Percentiles rank a stretch among this genome's conserved stretches.
Evolutionary conservation across 2,888 invertebrate genomes (phyloP).

Genomic region (Lasius fuliginosus): DNA sequence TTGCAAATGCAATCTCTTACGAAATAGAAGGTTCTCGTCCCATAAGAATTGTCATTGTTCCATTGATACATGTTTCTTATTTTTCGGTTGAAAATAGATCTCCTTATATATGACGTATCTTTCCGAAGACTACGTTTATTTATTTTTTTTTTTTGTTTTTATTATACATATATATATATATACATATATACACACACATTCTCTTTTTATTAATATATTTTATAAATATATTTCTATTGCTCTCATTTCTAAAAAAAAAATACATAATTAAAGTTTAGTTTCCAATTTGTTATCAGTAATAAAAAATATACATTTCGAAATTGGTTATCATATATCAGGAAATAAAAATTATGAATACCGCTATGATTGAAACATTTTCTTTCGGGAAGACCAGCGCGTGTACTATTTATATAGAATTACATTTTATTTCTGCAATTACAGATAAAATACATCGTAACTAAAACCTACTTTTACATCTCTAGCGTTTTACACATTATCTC

Average conservation of each 20-base stretch:
- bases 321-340: neutral
- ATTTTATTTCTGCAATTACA: constrained; percentile 25
- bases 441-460: constrained; percentile 16
- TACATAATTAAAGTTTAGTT: neutral
- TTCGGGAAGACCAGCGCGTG: neutral
- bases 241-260: neutral
- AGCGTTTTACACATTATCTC: constrained; percentile 23
- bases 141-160: too few species aligned
- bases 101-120: neutral
- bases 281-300: neutral
- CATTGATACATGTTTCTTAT: neutral
- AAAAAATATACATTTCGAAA: neutral
- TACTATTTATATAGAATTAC: constrained; percentile 28
- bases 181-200: neutral
- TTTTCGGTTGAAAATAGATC: neutral
- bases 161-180: neutral
- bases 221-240: neutral
- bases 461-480: constrained; percentile 19
- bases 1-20: constrained; percentile 4
- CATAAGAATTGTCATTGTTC: constrained; percentile 13
- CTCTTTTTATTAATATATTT: neutral
- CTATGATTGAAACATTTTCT: constrained; percentile 16
- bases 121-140: neutral
- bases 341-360: neutral
- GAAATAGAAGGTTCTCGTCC: constrained; percentile 17